Evolutionary conservation across 2,113 vertebrate genomes (phyloP).

Genomic region (Dendrocopos noguchii): DNA sequence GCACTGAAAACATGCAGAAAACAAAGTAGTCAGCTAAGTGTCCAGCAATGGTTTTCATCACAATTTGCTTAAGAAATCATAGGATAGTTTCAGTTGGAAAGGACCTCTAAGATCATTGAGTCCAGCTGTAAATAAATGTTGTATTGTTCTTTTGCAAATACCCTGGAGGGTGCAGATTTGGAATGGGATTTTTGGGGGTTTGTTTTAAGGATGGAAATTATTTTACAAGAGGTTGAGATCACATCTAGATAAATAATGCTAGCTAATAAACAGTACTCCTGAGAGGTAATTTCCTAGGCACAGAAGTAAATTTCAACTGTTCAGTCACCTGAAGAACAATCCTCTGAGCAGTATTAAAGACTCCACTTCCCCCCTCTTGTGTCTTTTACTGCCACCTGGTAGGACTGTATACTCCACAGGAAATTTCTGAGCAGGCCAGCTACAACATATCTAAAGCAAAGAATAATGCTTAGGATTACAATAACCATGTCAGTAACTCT

Average conservation of each 20-base stretch:
- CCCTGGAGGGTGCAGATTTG: slow-evolving; percentile 23
- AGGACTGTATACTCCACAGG: background rate
- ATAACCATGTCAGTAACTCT: background rate
- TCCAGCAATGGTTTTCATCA: slow-evolving; percentile 65
- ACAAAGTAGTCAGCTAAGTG: slow-evolving; percentile 46
- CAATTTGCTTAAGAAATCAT: slow-evolving; percentile 36
- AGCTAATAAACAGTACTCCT: slow-evolving; percentile 40
- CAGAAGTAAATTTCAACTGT: background rate
- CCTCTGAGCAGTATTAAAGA: background rate
- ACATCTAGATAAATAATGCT: slow-evolving; percentile 49
- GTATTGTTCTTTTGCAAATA: slow-evolving; percentile 61
- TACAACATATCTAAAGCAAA: background rate
- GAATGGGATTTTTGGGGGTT: slow-evolving; percentile 29
- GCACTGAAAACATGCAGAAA: slow-evolving; percentile 53
- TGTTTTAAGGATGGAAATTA: slow-evolving; percentile 58
- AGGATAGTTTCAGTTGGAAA: too few relatives aligned
- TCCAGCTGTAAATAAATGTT: slow-evolving; percentile 19
- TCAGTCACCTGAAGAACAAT: background rate
- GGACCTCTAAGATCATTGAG: too few relatives aligned
- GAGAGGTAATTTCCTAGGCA: background rate
- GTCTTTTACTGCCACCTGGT: slow-evolving; percentile 12
- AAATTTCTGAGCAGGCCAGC: background rate
- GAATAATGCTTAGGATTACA: background rate
- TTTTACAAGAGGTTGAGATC: slow-evolving; percentile 52
- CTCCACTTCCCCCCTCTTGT: background rate